Evolutionary conservation across 2,113 vertebrate genomes (phyloP).

Genomic region (Picathartes gymnocephalus): DNA sequence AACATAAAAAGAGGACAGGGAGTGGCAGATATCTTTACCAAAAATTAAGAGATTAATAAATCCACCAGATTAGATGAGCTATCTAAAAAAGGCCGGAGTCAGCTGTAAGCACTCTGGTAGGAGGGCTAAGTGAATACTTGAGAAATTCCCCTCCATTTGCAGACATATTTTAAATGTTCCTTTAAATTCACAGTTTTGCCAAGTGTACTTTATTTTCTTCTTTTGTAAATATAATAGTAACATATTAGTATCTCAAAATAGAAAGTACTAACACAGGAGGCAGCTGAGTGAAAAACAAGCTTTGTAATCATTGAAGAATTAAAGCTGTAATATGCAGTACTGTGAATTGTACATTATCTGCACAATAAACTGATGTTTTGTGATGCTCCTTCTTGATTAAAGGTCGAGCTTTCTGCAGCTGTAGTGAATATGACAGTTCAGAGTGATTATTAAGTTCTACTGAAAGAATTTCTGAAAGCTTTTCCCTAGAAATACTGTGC

Average conservation of each 20-base stretch:
- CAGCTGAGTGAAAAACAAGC: neutral
- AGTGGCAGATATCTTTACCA: neutral
- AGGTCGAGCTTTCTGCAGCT: neutral
- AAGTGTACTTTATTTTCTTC: neutral
- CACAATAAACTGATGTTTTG: neutral
- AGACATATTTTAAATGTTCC: neutral
- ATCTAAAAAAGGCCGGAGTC: neutral
- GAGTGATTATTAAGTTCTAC: neutral
- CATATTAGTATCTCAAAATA: neutral
- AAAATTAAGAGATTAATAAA: neutral
- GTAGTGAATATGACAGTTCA: neutral
- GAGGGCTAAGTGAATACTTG: neutral
- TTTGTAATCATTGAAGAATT: neutral
- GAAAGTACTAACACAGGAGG: neutral
- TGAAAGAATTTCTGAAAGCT: neutral
- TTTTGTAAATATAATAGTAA: neutral
- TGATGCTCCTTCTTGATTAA: conserved; percentile 24
- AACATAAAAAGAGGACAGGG: neutral
- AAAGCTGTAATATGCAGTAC: neutral
- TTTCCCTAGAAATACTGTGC: neutral
- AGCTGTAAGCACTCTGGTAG: neutral
- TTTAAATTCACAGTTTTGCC: neutral
- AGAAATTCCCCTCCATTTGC: neutral
- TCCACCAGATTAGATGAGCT: neutral
- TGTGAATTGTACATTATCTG: neutral